Percentiles rank a stretch among this genome's conserved stretches.
phyloP scores from a whole-genome alignment of 1,140 invertebrate species.

The Heliconius himera region DNA sequence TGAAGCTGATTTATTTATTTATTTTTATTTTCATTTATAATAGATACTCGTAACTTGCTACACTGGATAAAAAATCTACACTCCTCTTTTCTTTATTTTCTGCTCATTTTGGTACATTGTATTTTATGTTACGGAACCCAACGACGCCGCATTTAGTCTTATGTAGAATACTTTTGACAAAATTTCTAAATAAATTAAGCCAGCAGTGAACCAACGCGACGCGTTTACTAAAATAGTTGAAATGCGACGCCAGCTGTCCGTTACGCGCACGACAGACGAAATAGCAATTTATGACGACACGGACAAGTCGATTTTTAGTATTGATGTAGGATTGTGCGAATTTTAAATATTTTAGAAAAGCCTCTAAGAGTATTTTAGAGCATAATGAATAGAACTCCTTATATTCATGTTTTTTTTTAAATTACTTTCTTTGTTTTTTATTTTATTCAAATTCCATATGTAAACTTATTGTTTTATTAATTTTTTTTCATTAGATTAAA shows the following conservation, averaged over 20 bases:
- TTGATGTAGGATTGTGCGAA: not conserved
- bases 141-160: not conserved
- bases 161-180: not conserved
- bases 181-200: conserved; percentile 15
- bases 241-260: conserved; percentile 17
- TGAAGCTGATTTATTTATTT: too few species aligned
- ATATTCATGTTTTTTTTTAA: too few species aligned
- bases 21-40: too few species aligned
- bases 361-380: too few species aligned
- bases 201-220: conserved; percentile 7
- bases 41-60: too few species aligned
- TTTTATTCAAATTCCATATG: too few species aligned
- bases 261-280: conserved; percentile 15
- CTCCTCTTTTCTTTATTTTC: not conserved
- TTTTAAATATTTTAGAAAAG: not conserved
- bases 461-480: too few species aligned
- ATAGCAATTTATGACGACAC: not conserved
- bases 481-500: too few species aligned
- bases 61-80: too few species aligned
- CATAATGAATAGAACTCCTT: too few species aligned
- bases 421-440: too few species aligned
- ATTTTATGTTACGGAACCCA: not conserved
- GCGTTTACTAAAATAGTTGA: conserved; percentile 29
- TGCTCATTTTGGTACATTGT: not conserved
- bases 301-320: not conserved